These are phyloP conservation scores for Siderastrea siderea DNA, from an alignment of 92 coral and sea anemone species.

Conservation along the genomic window DNA sequence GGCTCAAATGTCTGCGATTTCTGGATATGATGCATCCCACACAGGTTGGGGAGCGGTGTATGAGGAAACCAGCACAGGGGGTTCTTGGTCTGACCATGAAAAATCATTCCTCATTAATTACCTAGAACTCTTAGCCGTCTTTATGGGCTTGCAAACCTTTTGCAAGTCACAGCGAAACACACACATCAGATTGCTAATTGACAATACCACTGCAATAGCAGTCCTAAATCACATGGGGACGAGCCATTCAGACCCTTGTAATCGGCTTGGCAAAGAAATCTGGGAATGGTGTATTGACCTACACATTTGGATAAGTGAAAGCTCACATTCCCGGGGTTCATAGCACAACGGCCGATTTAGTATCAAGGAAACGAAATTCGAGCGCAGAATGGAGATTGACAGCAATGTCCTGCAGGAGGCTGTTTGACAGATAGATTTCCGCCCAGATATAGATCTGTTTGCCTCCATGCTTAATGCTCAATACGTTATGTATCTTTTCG, in stretches of 20 bases:
- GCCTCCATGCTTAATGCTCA: constrained; percentile 55
- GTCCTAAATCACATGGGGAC: constrained; percentile 74
- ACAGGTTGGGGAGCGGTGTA: constrained; percentile 44
- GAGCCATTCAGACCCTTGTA: constrained; percentile 56
- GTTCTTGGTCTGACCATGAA: constrained; percentile 27
- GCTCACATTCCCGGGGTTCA: constrained; percentile 65
- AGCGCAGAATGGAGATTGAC: constrained; percentile 61
- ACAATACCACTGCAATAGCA: constrained; percentile 54
- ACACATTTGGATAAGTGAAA: constrained; percentile 39
- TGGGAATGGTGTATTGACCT: constrained; percentile 71
- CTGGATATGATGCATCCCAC: constrained; percentile 36
- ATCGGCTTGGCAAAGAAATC: constrained; percentile 36
- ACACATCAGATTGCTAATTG: constrained; percentile 44
- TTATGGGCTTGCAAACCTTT: constrained; percentile 8
- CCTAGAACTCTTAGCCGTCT: constrained; percentile 30
- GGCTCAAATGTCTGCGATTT: no score
- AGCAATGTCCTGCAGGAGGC: constrained; percentile 20
- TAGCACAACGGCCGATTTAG: constrained; percentile 50
- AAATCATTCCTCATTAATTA: constrained; percentile 29
- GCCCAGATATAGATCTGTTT: constrained; percentile 58
- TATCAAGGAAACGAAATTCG: constrained; percentile 33
- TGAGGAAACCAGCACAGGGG: constrained; percentile 18
- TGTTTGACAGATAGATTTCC: constrained; percentile 14
- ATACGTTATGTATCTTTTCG: constrained; percentile 51
- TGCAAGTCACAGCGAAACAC: background rate